A percentile compares a stretch with the other conserved stretches of the same genome.
Conservation (phyloP, 2,888 invertebrate species). For the Trypoxylon attenuatum region DNA sequence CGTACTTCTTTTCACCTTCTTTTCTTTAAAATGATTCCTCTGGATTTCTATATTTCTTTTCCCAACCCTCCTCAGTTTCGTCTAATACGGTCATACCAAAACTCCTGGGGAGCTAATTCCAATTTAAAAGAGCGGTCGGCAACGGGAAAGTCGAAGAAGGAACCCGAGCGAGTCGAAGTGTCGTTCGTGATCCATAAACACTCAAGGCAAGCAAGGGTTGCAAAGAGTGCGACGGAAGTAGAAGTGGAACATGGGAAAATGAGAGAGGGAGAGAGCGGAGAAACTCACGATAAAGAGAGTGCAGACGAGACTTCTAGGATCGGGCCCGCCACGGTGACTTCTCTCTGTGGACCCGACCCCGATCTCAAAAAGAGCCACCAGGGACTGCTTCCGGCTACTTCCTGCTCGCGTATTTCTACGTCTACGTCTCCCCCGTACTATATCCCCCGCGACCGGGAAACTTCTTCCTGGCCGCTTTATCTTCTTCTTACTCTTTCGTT, state of each 20-base stretch:
- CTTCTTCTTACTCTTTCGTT: background rate
- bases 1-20: background rate
- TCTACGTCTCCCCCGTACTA: background rate
- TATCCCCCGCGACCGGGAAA: too few species aligned
- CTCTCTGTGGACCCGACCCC: conserved; percentile 42
- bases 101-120: background rate
- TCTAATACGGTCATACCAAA: too few species aligned
- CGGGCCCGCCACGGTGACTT: conserved; percentile 49
- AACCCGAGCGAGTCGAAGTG: conserved; percentile 42
- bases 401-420: conserved; percentile 18
- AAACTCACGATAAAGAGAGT: background rate
- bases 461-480: background rate
- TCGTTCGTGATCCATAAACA: conserved; percentile 49
- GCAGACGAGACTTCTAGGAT: conserved; percentile 21
- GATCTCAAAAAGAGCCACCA: conserved; percentile 53
- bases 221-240: background rate
- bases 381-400: conserved; percentile 50
- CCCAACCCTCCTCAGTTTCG: too few species aligned
- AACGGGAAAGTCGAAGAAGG: conserved; percentile 31
- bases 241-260: conserved; percentile 1
- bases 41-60: background rate
- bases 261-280: background rate
- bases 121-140: background rate
- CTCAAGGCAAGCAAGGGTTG: conserved; percentile 12
- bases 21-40: background rate